phyloP scores from a whole-genome alignment of 2,797 vertebrate species.

The Etheostoma perlongum region DNA sequence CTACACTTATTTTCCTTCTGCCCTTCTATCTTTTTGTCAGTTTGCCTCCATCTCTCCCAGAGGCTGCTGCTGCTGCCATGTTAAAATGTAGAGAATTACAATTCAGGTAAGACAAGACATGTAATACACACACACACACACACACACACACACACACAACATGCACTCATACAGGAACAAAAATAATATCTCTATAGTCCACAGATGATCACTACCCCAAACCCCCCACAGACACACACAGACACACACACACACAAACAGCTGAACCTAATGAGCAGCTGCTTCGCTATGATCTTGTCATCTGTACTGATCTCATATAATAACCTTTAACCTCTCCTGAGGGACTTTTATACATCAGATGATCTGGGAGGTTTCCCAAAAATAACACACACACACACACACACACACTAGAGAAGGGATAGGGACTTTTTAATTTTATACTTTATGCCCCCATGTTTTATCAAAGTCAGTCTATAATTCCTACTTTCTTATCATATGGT shows the following conservation, averaged over 20 bases:
- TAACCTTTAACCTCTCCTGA: conserved; percentile 50
- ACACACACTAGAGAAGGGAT: too few species aligned
- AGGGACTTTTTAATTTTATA: too few species aligned
- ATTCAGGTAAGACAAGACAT: conserved; percentile 1
- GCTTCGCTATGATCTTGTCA: conserved; percentile 56
- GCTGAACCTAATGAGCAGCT: conserved; percentile 64
- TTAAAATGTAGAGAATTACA: conserved; percentile 16
- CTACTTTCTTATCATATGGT: background rate
- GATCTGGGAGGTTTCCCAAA: conserved; percentile 23
- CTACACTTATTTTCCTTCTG: conserved; percentile 12
- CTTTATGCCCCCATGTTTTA: background rate
- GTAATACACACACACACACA: conserved; percentile 4
- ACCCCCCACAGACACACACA: background rate
- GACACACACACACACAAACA: conserved; percentile 24
- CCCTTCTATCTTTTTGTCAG: conserved; percentile 26
- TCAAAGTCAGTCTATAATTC: background rate
- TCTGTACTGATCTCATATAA: conserved; percentile 47
- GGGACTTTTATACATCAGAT: conserved; percentile 29
- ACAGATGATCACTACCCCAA: conserved; percentile 29
- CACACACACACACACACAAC: background rate
- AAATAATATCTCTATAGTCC: conserved; percentile 11
- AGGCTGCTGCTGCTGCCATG: conserved; percentile 17
- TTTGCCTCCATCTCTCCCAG: conserved; percentile 35
- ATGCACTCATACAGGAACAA: background rate
- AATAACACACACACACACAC: conserved; percentile 11